phyloP scores from a whole-genome alignment of 2,113 vertebrate species.

The Eulemur macaco region DNA sequence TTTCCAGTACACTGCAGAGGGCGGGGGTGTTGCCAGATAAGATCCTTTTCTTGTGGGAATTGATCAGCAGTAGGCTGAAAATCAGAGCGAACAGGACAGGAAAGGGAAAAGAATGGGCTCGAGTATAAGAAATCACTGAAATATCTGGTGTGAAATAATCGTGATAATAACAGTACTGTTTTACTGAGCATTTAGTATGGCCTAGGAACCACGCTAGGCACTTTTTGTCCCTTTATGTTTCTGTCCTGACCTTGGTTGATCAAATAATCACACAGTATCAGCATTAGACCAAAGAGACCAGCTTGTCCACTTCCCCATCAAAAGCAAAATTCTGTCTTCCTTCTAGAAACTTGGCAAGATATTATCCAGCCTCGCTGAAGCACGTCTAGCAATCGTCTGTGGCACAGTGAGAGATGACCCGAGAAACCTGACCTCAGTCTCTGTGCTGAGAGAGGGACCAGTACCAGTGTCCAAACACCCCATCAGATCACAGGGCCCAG shows the following conservation, averaged over 20 bases:
- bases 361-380: neutral
- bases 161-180: accelerated
- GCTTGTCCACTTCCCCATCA: neutral
- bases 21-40: too few relatives aligned
- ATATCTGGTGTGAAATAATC: too few relatives aligned
- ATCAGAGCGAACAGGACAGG: too few relatives aligned
- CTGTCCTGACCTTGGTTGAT: neutral
- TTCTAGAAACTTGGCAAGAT: neutral
- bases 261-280: neutral
- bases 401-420: neutral
- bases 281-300: neutral
- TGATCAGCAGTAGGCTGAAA: neutral
- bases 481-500: neutral
- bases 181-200: accelerated
- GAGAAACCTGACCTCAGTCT: neutral
- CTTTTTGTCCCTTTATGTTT: neutral
- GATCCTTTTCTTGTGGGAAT: neutral
- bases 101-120: neutral
- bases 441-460: neutral
- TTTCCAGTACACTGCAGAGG: neutral
- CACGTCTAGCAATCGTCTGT: neutral
- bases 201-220: accelerated
- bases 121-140: neutral
- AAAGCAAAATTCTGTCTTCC: neutral
- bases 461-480: neutral